Evolutionary conservation across 2,888 invertebrate genomes (phyloP), one percentile per base, ranked within the genome.

Genomic region (Coenonympha arcania): DNA sequence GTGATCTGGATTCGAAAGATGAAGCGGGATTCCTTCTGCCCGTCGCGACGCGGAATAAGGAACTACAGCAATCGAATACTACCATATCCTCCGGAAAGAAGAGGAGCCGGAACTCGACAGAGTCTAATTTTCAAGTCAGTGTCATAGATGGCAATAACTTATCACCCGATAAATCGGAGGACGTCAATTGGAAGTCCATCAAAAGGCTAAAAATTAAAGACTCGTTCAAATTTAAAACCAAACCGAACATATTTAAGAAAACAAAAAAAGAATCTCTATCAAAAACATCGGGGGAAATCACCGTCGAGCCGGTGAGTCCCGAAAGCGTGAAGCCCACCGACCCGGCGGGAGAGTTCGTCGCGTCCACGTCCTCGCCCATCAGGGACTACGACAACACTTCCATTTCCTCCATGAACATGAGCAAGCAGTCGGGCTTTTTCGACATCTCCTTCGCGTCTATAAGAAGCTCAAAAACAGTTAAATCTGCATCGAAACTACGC

Each of bases 151-250:
- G 73, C 6, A 59, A 57, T 36, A 78, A 79, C 60, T 62, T 73
- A 26, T 84, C 82, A 4, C 81, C 82, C 2, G 85, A 85, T 52
- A 86, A 86, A 66, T 72, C 78, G 26, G 87, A 86, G 61, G 86
- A 87, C 22, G 82, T 80, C 46, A 74, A 84, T 59, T 87, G 87
- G 87, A 87, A 86, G 61, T 85, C 87, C 1, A 87, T 87, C 19
- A 87, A 87, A 65, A 73, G 85, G 56, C 64, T 87, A 39, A 87
- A 87, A 68, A 86, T 87, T 51, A 87, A 87, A 59, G 87, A 87
- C 61, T 87, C 87, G 0, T 87, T 87, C 62, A 84, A 86, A 58
- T 87, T 87, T 59, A 87, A 87, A 61, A 87, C 79, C 54, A 73
- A 82, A 58, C 87, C 87, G 1, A 79, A 81, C 4, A 85, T 87